Evolutionary conservation across 1,140 invertebrate species (phyloP).

Genomic region (Aplysia californica): DNA sequence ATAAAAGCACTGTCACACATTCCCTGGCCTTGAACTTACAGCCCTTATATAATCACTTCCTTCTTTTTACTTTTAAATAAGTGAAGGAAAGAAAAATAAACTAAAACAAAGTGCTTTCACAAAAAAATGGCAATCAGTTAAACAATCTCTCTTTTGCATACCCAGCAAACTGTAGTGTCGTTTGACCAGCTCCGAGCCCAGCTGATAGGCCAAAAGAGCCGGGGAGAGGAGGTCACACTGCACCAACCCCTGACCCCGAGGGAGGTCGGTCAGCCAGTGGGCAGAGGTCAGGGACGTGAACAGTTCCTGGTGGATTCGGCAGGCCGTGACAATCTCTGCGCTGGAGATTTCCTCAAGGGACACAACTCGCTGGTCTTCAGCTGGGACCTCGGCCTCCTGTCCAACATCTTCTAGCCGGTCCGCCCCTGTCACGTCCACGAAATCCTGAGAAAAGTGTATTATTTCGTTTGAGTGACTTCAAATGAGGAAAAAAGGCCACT

Average conservation of each 20-base stretch:
- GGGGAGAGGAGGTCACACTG: too few species aligned
- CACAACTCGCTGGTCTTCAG: neutral
- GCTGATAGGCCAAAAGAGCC: constrained; percentile 42
- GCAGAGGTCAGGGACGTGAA: constrained; percentile 49
- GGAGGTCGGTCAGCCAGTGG: too few species aligned
- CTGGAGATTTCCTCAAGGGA: constrained; percentile 44
- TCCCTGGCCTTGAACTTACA: neutral
- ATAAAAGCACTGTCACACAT: too few species aligned
- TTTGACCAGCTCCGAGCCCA: constrained; percentile 39
- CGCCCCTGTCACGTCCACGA: constrained; percentile 60
- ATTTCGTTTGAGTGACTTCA: neutral
- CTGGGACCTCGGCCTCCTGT: constrained; percentile 12
- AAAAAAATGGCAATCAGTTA: too few species aligned
- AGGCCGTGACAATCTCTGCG: constrained; percentile 59
- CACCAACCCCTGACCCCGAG: too few species aligned
- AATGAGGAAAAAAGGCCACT: too few species aligned
- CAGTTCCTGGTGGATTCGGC: constrained; percentile 49
- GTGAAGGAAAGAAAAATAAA: neutral
- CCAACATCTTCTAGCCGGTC: constrained; percentile 42
- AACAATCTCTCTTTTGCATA: constrained; percentile 27
- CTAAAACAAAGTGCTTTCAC: neutral
- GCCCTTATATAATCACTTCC: neutral
- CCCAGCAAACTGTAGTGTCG: constrained; percentile 33
- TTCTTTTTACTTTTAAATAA: neutral
- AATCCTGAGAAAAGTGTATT: constrained; percentile 49